phyloP scores from a whole-genome alignment of 1,140 invertebrate genomes.

The Caenorhabditis brenneri region DNA sequence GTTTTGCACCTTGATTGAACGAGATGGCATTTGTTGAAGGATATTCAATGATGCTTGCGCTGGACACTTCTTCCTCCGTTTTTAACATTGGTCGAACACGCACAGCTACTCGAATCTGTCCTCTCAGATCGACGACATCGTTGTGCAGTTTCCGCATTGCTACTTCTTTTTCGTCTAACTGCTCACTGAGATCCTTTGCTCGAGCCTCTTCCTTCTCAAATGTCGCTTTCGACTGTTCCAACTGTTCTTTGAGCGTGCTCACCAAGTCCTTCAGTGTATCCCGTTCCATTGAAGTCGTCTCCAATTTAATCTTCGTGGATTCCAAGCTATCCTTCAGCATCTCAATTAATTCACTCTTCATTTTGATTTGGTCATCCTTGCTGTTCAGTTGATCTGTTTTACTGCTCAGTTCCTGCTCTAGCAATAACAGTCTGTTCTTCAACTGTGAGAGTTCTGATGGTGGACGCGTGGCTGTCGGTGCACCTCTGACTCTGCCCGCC shows the following conservation, averaged over 20 bases:
- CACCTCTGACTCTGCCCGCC: too few species aligned
- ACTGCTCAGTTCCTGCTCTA: not conserved
- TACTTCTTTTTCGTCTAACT: conserved; percentile 18
- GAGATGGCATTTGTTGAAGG: conserved; percentile 38
- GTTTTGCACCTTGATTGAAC: conserved; percentile 19
- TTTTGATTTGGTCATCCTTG: too few species aligned
- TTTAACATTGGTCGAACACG: too few species aligned
- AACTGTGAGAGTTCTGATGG: not conserved
- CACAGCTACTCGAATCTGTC: too few species aligned
- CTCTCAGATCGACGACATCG: conserved; percentile 55
- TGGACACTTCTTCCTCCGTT: too few species aligned
- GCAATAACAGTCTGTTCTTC: not conserved
- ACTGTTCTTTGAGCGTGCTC: not conserved
- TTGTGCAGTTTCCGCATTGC: conserved; percentile 46
- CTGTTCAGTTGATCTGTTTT: too few species aligned
- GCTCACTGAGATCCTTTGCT: not conserved
- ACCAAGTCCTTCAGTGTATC: not conserved
- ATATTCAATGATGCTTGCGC: too few species aligned
- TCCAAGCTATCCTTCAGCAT: too few species aligned
- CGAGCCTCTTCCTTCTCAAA: not conserved
- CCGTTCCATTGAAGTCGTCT: not conserved
- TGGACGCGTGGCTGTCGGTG: not conserved
- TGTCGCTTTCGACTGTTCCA: not conserved
- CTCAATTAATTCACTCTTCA: too few species aligned
- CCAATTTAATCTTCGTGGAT: not conserved